Base-by-base conservation (phyloP, 92 coral and sea anemone species). In the Porites lobata region DNA sequence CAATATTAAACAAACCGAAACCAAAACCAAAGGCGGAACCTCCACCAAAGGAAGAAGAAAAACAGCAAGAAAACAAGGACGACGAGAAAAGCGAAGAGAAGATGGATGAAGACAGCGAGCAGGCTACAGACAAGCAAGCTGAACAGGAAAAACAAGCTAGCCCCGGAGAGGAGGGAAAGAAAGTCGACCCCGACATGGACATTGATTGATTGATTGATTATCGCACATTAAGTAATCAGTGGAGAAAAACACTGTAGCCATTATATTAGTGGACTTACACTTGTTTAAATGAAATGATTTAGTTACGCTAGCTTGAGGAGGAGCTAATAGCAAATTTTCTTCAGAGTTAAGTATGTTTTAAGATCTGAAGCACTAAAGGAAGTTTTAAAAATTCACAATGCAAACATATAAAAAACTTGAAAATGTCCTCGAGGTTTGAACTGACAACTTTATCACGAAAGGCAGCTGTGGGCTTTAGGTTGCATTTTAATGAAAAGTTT, bases 31-130 rank as follows among this genome's bases (percentile, higher is more conserved):
- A 91, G 82, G 90, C 73, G 65, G 96, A 96, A 18, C 96, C 96
- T n/a, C 98, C 98, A 5, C 95, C 96, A 43, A 94, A 96, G 70
- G 98, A 95, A 7, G 98, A 96, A 79, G 92, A 89, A 88, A 93
- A 96, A 80, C 88, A 88, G 8, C 88, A 91, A 69, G 89, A 87
- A 7, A 63, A 79, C 12, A 83, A 61, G 17, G 83, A 59, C 6
- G 92, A 88, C 21, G 81, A 88, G 79, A 91, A 73, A 29, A 79
- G 81, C 6, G 92, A 67, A 64, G 95, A 89, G 38, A 80, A 88
- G 51, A 94, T 85, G 91, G 93, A 92, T 6, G 65, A 79, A 38
- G 94, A 84, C 11, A 86, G 63, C 2, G 82, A 59, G 7, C 69
- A 0, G 17, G 26, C 56, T 3, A 22, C 69, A 12, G 81, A 56